phyloP scores from a whole-genome alignment of 2,113 vertebrate species.

The Regulus satrapa region DNA sequence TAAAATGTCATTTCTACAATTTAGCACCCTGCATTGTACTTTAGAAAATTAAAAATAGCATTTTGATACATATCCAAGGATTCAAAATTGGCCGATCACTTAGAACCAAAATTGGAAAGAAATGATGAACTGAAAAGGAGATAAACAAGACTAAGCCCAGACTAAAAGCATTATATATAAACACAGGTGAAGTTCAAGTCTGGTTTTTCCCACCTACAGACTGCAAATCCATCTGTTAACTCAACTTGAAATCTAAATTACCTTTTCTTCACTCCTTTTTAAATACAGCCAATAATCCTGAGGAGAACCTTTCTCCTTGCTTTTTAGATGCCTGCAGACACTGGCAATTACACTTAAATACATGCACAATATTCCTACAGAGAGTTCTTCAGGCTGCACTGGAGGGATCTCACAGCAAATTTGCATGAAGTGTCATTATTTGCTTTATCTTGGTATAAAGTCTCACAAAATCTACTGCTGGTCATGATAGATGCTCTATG shows the following conservation, averaged over 20 bases:
- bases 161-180: neutral
- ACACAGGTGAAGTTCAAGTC: neutral
- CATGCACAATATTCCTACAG: neutral
- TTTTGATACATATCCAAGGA: slow-evolving; percentile 2
- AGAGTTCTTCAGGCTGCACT: neutral
- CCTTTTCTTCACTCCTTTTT: neutral
- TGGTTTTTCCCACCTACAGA: neutral
- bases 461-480: neutral
- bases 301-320: neutral
- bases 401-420: neutral
- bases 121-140: neutral
- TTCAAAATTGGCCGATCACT: neutral
- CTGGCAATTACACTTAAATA: neutral
- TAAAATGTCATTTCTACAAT: neutral
- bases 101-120: neutral
- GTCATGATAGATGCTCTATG: neutral
- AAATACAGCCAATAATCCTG: neutral
- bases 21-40: neutral
- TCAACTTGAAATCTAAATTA: neutral
- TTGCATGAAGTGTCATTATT: neutral
- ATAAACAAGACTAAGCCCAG: neutral
- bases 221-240: neutral
- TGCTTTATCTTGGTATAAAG: neutral
- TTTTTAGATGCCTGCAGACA: neutral
- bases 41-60: neutral